A percentile compares a stretch with the other conserved stretches of the same genome.
These are phyloP conservation scores for Sebastes umbrosus DNA, from an alignment of 2,797 vertebrate species.

Conservation along the genomic window DNA sequence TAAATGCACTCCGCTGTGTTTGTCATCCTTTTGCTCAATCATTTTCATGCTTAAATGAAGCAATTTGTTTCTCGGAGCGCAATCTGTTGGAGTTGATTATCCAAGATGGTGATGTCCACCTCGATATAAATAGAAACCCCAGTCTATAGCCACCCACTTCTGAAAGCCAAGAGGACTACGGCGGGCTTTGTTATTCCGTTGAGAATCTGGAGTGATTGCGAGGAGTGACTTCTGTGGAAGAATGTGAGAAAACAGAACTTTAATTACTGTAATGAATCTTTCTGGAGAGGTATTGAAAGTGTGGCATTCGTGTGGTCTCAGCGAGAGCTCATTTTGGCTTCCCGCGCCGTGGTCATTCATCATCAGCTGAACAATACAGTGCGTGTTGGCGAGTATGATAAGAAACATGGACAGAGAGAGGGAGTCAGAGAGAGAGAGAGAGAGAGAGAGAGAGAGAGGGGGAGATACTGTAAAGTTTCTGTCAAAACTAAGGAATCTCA, in stretches of 20 bases:
- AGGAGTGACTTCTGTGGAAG: conserved; percentile 55
- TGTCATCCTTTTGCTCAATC: conserved; percentile 83
- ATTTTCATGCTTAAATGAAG: conserved; percentile 85
- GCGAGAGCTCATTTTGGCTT: conserved; percentile 70
- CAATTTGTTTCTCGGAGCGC: conserved; percentile 82
- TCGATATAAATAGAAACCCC: conserved; percentile 77
- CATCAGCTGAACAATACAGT: conserved; percentile 72
- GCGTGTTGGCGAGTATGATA: conserved; percentile 60
- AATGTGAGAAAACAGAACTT: conserved; percentile 71
- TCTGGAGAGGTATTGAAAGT: conserved; percentile 75
- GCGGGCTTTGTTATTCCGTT: conserved; percentile 43
- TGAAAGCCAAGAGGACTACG: conserved; percentile 34
- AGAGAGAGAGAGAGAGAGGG: neutral
- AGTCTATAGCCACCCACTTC: conserved; percentile 60
- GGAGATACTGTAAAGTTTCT: conserved; percentile 1
- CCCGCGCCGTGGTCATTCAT: conserved; percentile 66
- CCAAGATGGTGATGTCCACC: conserved; percentile 81
- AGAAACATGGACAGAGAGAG: conserved; percentile 44
- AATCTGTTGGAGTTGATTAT: conserved; percentile 85
- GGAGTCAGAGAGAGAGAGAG: neutral
- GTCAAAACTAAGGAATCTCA: conserved; percentile 20
- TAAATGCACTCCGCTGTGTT: conserved; percentile 80
- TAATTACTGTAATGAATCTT: conserved; percentile 87
- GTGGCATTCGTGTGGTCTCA: conserved; percentile 74
- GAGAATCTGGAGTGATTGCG: conserved; percentile 48